Evolutionary conservation across 2,888 invertebrate genomes (phyloP), one percentile per base, ranked within the genome.

Genomic region (Anorthoa munda): DNA sequence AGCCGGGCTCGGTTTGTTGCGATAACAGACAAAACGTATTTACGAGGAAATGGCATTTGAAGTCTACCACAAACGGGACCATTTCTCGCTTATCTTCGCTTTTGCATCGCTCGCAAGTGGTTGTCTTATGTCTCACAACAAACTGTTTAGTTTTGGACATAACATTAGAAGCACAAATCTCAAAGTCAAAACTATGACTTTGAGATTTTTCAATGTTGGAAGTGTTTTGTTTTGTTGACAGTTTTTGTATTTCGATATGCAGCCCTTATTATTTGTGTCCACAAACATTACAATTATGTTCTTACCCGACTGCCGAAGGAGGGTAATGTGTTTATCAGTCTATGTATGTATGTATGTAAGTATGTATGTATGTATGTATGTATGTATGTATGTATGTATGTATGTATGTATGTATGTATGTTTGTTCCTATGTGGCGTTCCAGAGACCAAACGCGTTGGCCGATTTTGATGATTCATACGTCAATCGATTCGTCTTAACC

Each of bases 21-120:
- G 86, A 86, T 87, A 83, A 79, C 77, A 79, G 76, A 72, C 72
- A 69, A 80, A 86, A 84, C 75, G 81, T 83, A 84, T 87, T 82
- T 83, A 82, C 79, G 74, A 77, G 79, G 64, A 80, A 82, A 84
- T 78, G 64, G 80, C 72, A 77, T 82, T 80, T 77, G 66, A 77
- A 79, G 73, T 74, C 65, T 67, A 63, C 77, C 84, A 65, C 75
- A 80, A 77, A 80, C 67, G 56, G 72, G 55, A 66, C 70, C 73
- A 72, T 79, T 84, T 75, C 71, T 75, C 69, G 76, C 65, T 86
- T 86, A 83, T 79, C 81, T 77, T 63, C 21, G 68, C 64, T 58
- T 77, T 75, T 68, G 59, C 66, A 72, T 60, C 56, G 65, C 72
- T 77, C 26, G 72, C 81, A 77, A 72, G 64, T 58, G 4, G 45